Conservation (phyloP, 2,113 vertebrate species). For the Notothenia rossii region DNA sequence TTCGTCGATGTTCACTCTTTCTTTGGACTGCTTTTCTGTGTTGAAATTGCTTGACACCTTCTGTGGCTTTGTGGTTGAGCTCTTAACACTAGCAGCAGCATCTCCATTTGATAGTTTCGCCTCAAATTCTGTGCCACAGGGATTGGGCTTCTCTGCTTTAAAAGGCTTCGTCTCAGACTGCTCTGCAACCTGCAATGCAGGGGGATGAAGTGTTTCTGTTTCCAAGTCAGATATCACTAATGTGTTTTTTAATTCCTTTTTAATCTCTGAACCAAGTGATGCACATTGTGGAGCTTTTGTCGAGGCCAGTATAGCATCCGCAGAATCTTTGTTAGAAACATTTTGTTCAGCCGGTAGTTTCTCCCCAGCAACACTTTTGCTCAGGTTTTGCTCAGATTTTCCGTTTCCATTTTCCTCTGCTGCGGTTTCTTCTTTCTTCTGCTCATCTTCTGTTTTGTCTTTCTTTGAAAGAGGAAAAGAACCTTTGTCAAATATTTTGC, state of each 20-base stretch:
- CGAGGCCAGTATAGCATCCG: constrained; percentile 13
- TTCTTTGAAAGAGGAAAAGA: constrained; percentile 20
- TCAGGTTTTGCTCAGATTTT: constrained; percentile 26
- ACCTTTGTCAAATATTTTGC: constrained; percentile 84
- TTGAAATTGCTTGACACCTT: constrained; percentile 27
- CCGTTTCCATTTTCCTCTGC: constrained; percentile 21
- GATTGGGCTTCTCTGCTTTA: constrained; percentile 17
- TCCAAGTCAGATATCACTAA: constrained; percentile 46
- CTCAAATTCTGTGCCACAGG: constrained; percentile 6
- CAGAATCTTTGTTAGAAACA: constrained; percentile 29
- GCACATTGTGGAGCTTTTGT: neutral
- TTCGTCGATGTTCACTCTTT: constrained; percentile 28
- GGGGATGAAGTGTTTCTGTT: constrained; percentile 26
- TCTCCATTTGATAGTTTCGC: constrained; percentile 38
- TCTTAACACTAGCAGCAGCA: constrained; percentile 14
- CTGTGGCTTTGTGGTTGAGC: constrained; percentile 32
- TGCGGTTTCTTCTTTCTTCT: constrained; percentile 4
- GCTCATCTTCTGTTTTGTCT: constrained; percentile 19
- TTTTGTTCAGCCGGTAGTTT: constrained; percentile 30
- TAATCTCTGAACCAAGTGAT: no score
- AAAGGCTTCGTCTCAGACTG: constrained; percentile 30
- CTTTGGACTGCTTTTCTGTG: constrained; percentile 28
- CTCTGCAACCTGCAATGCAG: constrained; percentile 13
- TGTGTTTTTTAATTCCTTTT: neutral
- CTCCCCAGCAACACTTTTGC: constrained; percentile 5